Conservation (phyloP, 2,888 invertebrate species). For the Steromphala cineraria region DNA sequence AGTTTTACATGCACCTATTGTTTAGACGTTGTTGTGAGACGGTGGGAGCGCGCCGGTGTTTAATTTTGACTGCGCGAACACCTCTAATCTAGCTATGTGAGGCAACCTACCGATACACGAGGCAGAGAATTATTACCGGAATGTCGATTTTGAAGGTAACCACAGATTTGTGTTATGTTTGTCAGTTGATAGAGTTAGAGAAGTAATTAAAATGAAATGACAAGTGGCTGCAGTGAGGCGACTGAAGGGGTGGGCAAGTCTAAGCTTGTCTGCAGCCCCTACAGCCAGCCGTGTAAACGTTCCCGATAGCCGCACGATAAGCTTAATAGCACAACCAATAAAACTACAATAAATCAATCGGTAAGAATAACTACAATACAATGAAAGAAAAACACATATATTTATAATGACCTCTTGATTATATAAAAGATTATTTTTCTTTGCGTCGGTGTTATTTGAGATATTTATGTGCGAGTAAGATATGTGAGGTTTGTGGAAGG, state of each 20-base stretch:
- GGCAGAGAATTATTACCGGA: neutral
- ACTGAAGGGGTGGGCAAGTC: neutral
- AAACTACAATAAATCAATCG: neutral
- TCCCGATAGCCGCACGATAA: neutral
- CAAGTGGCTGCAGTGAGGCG: neutral
- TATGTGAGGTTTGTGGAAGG: too few relatives aligned
- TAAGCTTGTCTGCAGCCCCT: neutral
- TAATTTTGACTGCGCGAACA: neutral
- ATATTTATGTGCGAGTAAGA: too few relatives aligned
- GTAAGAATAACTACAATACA: neutral
- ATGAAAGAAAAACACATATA: neutral
- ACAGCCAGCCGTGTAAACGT: neutral
- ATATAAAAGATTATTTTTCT: too few relatives aligned
- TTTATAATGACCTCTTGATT: too few relatives aligned
- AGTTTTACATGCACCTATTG: neutral
- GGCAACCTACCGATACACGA: neutral
- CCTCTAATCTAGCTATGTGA: neutral
- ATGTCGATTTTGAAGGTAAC: conserved; percentile 16
- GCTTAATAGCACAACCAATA: neutral
- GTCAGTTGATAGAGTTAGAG: neutral
- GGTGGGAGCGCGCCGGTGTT: neutral
- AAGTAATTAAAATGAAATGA: neutral
- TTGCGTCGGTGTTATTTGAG: too few relatives aligned
- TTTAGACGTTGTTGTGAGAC: conserved; percentile 14
- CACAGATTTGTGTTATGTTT: neutral